Evolutionary conservation across 37 sponge, comb jelly and placozoan species (phyloP), one percentile per base, ranked within the genome.

Genomic region (Mnemiopsis leidyi): DNA sequence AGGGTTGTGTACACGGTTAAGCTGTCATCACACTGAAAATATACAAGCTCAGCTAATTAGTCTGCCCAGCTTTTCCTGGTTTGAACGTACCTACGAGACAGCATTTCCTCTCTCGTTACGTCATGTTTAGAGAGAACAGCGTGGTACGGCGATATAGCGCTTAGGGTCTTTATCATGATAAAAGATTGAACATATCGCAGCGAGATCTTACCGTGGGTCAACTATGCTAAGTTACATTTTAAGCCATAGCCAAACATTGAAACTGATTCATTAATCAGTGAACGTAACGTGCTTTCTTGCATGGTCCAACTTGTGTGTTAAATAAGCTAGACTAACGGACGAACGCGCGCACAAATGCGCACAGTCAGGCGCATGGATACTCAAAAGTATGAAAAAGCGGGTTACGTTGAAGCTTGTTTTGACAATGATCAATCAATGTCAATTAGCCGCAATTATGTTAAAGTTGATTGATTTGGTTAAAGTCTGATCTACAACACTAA

Each of bases 1-100:
- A 77, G 79, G 36, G 26, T 77, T 18, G 79, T 77, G 79, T 77
- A 77, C 5, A 77, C 79, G 1, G 79, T 26, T 32, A 77, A 77
- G 33, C 36, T 77, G 32, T 77, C 79, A 13, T 77, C 79, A 20
- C 32, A 77, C 61, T 48, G 61, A 48, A 48, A 48, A 48, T 48
- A 48, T 48, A 48, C 61, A 48, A 48, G 5, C 13, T 13, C 9
- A 48, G 61, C 61, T 48, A 48, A 48, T 48, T 48, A 48, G 61
- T 48, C 61, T 48, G 61, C 61, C 61, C 61, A 48, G 61, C 61
- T 48, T 48, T 48, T 48, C 61, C 61, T 48, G 61, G 61, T 48
- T 48, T 48, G 9, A 48, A 48, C 61, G 13, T 48, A 48, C 61
- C 61, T 18, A 48, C 61, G 61, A 48, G 61, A 48, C 61, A 48